Percentiles rank a stretch among this genome's conserved stretches.
Evolutionary conservation across 2,888 invertebrate genomes (phyloP).

Genomic region (Dendrolimus houi): DNA sequence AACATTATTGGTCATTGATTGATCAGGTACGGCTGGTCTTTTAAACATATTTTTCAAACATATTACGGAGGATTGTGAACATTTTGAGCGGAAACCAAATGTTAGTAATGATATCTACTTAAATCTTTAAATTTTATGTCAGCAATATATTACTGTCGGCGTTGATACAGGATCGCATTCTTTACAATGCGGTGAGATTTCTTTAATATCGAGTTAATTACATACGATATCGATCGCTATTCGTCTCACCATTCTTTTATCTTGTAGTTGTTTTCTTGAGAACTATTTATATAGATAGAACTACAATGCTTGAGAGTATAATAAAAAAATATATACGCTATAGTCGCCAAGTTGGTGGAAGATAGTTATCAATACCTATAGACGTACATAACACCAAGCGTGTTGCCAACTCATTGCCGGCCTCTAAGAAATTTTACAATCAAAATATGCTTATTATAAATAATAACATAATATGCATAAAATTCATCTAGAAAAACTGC

Average conservation of each 20-base stretch:
- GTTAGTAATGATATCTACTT: conserved; percentile 55
- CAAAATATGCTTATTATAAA: too few relatives aligned
- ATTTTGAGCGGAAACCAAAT: conserved; percentile 58
- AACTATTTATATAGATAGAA: background rate
- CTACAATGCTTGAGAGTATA: too few relatives aligned
- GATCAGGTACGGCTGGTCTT: conserved; percentile 60
- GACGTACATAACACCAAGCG: too few relatives aligned
- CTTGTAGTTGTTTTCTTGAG: conserved; percentile 26
- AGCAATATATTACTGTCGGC: conserved; percentile 63
- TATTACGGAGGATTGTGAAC: conserved; percentile 41
- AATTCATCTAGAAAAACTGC: too few relatives aligned
- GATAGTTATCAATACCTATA: too few relatives aligned
- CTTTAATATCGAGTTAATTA: conserved; percentile 68
- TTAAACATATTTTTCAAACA: conserved; percentile 57
- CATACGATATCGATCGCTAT: conserved; percentile 60
- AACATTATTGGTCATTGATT: conserved; percentile 47
- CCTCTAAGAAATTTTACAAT: too few relatives aligned
- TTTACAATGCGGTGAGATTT: conserved; percentile 60
- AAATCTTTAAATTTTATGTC: conserved; percentile 68
- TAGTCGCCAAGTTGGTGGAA: too few relatives aligned
- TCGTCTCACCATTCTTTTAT: conserved; percentile 47
- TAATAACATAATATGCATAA: too few relatives aligned
- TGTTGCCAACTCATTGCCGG: too few relatives aligned
- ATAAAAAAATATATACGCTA: too few relatives aligned
- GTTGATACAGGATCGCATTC: conserved; percentile 52